Evolutionary conservation across 30 jellyfish, hydroid and myxozoan species (phyloP).

Genomic region (Clytia hemisphaerica): DNA sequence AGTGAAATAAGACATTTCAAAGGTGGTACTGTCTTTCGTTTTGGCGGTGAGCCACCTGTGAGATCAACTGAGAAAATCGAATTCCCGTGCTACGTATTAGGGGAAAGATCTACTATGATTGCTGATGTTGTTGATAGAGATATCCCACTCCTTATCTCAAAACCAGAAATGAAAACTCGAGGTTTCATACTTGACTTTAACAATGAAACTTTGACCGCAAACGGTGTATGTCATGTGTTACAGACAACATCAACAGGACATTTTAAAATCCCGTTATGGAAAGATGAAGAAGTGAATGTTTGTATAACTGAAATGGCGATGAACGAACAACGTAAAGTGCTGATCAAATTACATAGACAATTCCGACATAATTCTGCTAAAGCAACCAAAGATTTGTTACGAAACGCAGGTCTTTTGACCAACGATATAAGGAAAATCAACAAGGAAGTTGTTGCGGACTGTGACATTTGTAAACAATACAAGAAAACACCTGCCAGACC

Average conservation of each 20-base stretch:
- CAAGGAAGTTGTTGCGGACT: constrained; percentile 1
- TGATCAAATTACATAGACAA: not conserved
- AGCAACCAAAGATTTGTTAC: not conserved
- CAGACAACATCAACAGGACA: constrained; percentile 20
- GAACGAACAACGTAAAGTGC: not conserved
- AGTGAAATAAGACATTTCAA: not conserved
- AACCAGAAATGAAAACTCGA: constrained; percentile 14
- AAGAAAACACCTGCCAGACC: constrained; percentile 31
- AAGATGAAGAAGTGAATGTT: not conserved
- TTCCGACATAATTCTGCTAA: not conserved
- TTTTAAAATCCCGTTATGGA: not conserved
- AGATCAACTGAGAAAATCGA: not conserved
- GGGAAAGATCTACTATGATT: constrained; percentile 24
- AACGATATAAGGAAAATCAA: not conserved
- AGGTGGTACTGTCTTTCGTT: constrained; percentile 14
- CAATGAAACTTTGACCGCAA: not conserved
- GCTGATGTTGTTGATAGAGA: constrained; percentile 18
- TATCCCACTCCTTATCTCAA: constrained; percentile 7
- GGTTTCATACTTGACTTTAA: not conserved
- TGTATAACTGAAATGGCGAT: not conserved
- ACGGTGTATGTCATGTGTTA: not conserved
- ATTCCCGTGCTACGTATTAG: not conserved
- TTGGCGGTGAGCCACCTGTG: constrained; percentile 15
- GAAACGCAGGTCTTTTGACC: constrained; percentile 10
- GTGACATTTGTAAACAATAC: constrained; percentile 19